A percentile compares a stretch with the other conserved stretches of the same genome.
These are phyloP conservation scores for Notothenia coriiceps DNA, from an alignment of 2,113 vertebrate genomes.

Conservation along the genomic window DNA sequence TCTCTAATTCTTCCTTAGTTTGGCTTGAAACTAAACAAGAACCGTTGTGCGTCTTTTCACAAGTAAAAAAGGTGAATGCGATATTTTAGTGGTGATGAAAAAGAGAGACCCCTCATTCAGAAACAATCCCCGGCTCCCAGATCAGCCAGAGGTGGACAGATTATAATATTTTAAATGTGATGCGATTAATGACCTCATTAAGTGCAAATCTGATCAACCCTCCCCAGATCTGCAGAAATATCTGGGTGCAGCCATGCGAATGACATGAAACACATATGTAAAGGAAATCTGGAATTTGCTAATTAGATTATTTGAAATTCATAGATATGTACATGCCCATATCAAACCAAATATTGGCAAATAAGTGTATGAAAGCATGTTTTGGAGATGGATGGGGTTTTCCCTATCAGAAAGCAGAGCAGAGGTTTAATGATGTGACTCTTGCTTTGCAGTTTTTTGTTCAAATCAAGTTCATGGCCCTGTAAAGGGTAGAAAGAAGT, in stretches of 20 bases:
- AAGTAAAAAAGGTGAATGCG: constrained; percentile 16
- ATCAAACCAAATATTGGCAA: not conserved
- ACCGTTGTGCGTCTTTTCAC: constrained; percentile 49
- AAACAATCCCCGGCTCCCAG: constrained; percentile 10
- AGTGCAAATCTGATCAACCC: not conserved
- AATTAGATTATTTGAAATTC: not conserved
- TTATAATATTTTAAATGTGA: no score
- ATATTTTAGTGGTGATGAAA: constrained; percentile 27
- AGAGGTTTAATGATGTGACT: not conserved
- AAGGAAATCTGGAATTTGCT: not conserved
- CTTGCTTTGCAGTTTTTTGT: not conserved
- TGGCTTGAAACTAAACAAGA: constrained; percentile 77
- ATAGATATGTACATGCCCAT: not conserved
- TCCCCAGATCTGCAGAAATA: constrained; percentile 18
- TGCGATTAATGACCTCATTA: not conserved
- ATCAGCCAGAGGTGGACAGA: not conserved
- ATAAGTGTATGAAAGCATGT: not conserved
- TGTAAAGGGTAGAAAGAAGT: not conserved
- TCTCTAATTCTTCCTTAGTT: constrained; percentile 45
- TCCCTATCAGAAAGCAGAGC: not conserved
- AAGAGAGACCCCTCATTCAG: not conserved
- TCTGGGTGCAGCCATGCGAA: not conserved
- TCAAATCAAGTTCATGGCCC: not conserved
- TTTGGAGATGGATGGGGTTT: not conserved
- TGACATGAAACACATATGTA: not conserved